phyloP scores from a whole-genome alignment of 2,888 invertebrate species.

The Ochlodes sylvanus region DNA sequence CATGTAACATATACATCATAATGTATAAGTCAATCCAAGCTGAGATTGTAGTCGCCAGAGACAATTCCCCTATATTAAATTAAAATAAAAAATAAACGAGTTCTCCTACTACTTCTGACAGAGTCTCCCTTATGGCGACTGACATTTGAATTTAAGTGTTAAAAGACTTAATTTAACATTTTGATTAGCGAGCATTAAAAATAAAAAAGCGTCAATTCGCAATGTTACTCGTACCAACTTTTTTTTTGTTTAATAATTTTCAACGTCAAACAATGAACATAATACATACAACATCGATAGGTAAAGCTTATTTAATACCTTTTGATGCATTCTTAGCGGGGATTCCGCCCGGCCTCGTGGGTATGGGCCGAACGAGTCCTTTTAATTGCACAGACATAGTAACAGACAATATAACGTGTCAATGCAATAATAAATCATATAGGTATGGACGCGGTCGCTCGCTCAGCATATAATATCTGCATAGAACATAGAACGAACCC shows the following conservation, averaged over 20 bases:
- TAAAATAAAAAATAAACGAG: too few species aligned
- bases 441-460: background rate
- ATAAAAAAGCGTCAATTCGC: too few species aligned
- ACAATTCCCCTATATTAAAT: too few species aligned
- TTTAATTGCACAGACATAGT: slow-evolving; percentile 27
- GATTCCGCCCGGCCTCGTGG: slow-evolving; percentile 11
- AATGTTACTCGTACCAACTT: too few species aligned
- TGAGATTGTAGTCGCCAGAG: too few species aligned
- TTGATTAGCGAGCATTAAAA: too few species aligned
- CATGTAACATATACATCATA: too few species aligned
- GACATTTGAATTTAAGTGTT: too few species aligned
- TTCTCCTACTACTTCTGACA: too few species aligned
- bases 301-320: slow-evolving; percentile 10
- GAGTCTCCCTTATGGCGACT: too few species aligned
- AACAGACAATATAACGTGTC: slow-evolving; percentile 1
- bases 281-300: background rate
- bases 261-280: background rate
- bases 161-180: too few species aligned
- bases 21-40: too few species aligned
- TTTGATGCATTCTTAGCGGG: slow-evolving; percentile 10
- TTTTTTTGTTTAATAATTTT: background rate
- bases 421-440: background rate
- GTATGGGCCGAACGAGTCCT: slow-evolving; percentile 8
- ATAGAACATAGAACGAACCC: background rate
- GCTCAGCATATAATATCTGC: background rate